phyloP scores from a whole-genome alignment of 2,113 vertebrate genomes.

The Phalacrocorax pelagicus region DNA sequence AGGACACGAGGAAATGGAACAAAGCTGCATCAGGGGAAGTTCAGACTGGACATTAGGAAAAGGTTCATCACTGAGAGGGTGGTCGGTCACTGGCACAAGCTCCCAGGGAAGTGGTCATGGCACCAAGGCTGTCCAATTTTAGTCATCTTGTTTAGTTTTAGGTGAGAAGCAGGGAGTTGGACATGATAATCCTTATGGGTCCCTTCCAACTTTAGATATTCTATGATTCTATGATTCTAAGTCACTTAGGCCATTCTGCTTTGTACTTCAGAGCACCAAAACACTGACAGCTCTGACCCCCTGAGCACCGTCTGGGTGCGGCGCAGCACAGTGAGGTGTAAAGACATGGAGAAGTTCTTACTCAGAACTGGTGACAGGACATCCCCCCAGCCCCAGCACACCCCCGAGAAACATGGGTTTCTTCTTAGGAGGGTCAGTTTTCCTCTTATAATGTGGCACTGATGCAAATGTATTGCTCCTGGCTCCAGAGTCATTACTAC shows the following conservation, averaged over 20 bases:
- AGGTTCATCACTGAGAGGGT: neutral
- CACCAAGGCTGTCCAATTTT: neutral
- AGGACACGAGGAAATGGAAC: neutral
- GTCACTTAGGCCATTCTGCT: neutral
- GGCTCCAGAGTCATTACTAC: neutral
- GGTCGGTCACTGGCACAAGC: neutral
- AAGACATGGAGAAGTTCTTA: neutral
- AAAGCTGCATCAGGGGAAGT: neutral
- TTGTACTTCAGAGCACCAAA: neutral
- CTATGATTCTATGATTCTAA: neutral
- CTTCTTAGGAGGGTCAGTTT: neutral
- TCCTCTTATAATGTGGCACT: neutral
- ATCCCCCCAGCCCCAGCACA: neutral
- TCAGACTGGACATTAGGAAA: neutral
- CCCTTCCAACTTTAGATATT: neutral
- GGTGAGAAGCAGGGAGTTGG: neutral
- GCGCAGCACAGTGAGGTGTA: neutral
- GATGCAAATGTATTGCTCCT: neutral
- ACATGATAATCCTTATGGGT: neutral
- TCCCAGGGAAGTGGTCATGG: neutral
- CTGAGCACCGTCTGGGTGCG: neutral
- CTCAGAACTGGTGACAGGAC: neutral
- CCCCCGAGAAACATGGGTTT: neutral
- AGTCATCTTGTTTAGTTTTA: neutral
- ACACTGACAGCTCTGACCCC: neutral